A percentile compares a stretch with the other conserved stretches of the same genome.
Evolutionary conservation across 2,797 vertebrate genomes (phyloP).

Genomic region (Eulemur rubriventer): DNA sequence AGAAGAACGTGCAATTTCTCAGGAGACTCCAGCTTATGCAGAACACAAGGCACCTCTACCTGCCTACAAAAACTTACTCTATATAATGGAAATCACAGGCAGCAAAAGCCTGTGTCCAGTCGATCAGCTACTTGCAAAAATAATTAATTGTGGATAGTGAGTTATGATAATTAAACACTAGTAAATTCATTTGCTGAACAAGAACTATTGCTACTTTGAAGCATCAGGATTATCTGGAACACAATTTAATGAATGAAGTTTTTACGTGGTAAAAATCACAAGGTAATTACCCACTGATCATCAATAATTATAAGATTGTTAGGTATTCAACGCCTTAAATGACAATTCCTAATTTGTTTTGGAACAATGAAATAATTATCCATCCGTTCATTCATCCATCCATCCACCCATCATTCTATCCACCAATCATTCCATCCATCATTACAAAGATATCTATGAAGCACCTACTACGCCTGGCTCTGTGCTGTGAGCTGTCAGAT

Average conservation of each 20-base stretch:
- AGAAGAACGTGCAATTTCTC: background rate
- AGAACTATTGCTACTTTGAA: slow-evolving; percentile 31
- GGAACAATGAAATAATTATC: background rate
- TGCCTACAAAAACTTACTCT: background rate
- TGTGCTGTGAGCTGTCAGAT: background rate
- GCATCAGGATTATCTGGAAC: slow-evolving; percentile 36
- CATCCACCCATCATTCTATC: background rate
- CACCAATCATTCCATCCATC: background rate
- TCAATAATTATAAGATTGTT: slow-evolving; percentile 25
- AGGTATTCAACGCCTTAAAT: background rate
- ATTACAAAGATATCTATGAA: background rate
- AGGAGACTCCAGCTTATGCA: background rate
- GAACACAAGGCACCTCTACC: background rate
- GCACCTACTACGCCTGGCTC: background rate
- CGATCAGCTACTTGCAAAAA: slow-evolving; percentile 40
- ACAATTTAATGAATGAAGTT: slow-evolving; percentile 51
- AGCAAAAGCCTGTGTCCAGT: slow-evolving; percentile 38
- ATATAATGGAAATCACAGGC: slow-evolving; percentile 28
- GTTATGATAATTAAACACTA: slow-evolving; percentile 69
- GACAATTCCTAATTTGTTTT: slow-evolving; percentile 25
- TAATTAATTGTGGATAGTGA: slow-evolving; percentile 61
- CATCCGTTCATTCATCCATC: background rate
- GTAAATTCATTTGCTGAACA: slow-evolving; percentile 67
- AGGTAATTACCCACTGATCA: slow-evolving; percentile 57
- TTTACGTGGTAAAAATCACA: slow-evolving; percentile 59